Base-by-base conservation (phyloP, 1,140 invertebrate genomes). In the Parapsyche elsis region DNA sequence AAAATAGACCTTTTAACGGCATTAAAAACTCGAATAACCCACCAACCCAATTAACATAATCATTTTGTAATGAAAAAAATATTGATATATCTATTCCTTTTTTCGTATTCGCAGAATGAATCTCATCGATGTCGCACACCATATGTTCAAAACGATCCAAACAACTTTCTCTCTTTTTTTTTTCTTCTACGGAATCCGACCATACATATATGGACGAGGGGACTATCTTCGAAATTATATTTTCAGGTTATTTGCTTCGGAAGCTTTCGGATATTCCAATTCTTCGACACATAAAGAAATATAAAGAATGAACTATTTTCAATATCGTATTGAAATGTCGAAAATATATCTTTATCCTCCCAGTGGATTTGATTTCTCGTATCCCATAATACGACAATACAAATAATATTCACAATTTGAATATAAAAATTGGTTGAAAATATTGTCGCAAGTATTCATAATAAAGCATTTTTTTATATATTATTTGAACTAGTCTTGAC, bases 301-400 rank as follows among this genome's bases (percentile, higher is more conserved):
- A 67, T 67, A 67, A 67, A 67, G 64, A 67, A 67, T 67, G 64
- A 67, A 30, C 64, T 67, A 67, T 67, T 67, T 64, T 67, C 64
- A 67, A 67, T 67, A 67, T 23, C 64, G 64, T 26, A 67, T 67
- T 24, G 64, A 24, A 67, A 26, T 23, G 64, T 26, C 24, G 64
- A 26, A 67, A 67, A 24, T 24, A 23, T 67, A 67, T 67, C 64
- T 67, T 67, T 67, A 67, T 67, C 64, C 64, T 67, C 64, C 24
- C 64, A 30, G 64, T 67, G 64, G 64, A 67, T 67, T 67, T 67
- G 64, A 67, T 67, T 67, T 67, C 24, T 24, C 24, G 21, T 67
- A 67, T 67, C 14, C 24, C 23, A 9, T 67, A 67, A 24, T 67
- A 67, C 64, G 24, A 67, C 14, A 10, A 10, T 9, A n/a, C 64